phyloP scores from a whole-genome alignment of 2,113 vertebrate species.

The Cichladusa arquata region DNA sequence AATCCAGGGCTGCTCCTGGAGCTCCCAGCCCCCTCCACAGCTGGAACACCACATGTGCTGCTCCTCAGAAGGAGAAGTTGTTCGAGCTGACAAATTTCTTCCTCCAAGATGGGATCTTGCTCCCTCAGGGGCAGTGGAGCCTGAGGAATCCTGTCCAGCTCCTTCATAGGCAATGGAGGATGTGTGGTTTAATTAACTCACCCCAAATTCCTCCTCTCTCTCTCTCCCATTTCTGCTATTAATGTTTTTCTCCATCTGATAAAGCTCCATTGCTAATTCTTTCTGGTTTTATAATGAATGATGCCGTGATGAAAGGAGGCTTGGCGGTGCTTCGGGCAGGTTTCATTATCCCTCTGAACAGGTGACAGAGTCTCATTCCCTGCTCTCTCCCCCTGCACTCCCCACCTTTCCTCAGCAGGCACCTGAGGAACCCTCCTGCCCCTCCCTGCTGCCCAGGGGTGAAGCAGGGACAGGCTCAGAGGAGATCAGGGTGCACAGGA shows the following conservation, averaged over 20 bases:
- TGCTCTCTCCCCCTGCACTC: background rate
- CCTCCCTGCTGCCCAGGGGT: background rate
- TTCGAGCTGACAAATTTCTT: background rate
- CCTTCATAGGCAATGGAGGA: conserved; percentile 61
- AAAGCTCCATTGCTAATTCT: conserved; percentile 72
- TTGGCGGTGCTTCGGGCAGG: conserved; percentile 62
- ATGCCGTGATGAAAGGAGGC: conserved; percentile 65
- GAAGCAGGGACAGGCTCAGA: background rate
- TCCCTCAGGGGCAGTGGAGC: background rate
- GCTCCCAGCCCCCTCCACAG: too few species aligned
- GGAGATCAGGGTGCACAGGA: background rate
- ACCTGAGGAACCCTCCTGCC: background rate
- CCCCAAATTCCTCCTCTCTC: conserved; percentile 66
- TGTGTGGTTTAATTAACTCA: conserved; percentile 72
- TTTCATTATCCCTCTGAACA: conserved; percentile 69
- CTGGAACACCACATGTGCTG: rapidly evolving
- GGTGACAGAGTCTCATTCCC: conserved; percentile 62
- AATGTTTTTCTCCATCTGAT: conserved; percentile 77
- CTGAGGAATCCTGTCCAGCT: conserved; percentile 50
- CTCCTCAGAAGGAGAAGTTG: background rate
- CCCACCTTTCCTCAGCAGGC: background rate
- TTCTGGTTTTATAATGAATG: conserved; percentile 73
- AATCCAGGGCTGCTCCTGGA: rapidly evolving
- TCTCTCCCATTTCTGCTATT: conserved; percentile 69
- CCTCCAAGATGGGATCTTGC: background rate